Evolutionary conservation across 2,113 vertebrate species (phyloP), one percentile per base, ranked within the genome.

Genomic region (Tenebrosternarchus preto): DNA sequence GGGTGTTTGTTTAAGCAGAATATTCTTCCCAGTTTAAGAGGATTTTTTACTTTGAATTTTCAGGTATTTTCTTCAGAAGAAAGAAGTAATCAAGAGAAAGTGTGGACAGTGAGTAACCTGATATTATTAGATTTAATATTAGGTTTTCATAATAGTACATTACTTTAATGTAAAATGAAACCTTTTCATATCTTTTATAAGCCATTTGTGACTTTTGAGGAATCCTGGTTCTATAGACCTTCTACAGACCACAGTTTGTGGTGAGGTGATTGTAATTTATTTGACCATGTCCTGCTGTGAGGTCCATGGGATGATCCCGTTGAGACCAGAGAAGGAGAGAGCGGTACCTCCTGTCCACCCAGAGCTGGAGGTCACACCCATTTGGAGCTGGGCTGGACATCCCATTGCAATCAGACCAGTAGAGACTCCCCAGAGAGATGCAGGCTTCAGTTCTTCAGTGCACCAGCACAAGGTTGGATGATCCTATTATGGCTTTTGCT

Each of bases 261-360:
- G 11, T 24, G 25, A 8, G 29, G 22, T 76, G 20, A 46, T 29
- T 33, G 27, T 19, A 1, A 22, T 24, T 24, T 8, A 29, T 43
- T 8, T 53, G 6, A 39, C 7, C 16, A 22, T 27, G 31, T 56
- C 63, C 60, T 22, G 68, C 50, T 24, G 0, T 66, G 81, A 90
- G 90, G 89, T 92, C 78, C 90, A 94, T 80, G 85, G 86, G 70
- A 68, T 93, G 70, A 89, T 85, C 73, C 87, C 90, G 68, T 59
- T 90, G 66, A 84, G 83, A 20, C 50, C 86, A 36, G 90, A 91
- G 87, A 80, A 86, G 80, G 39, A 50, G 82, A 81, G 68, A 57
- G 70, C 82, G 46, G 0, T 53, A 2, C 86, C 78, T 46, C 9
- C 71, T 27, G 74, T 82, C 63, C 90, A 84, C 71, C 24, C 77